Evolutionary conservation across 1,140 invertebrate genomes (phyloP).

Genomic region (Drosophila lacertosa): DNA sequence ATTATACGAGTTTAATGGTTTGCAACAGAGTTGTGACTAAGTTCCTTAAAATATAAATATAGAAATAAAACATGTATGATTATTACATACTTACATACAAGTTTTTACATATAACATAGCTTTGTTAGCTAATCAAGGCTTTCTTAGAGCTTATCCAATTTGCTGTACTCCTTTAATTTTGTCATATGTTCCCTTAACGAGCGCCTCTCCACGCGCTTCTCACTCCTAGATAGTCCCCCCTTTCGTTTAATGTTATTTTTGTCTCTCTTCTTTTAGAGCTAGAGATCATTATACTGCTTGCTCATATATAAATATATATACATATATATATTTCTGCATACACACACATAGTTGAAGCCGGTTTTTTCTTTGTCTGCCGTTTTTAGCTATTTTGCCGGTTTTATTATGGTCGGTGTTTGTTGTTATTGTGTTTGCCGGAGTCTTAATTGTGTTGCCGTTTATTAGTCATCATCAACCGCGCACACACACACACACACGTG

Average conservation of each 20-base stretch:
- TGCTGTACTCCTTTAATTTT: no score
- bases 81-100: no score
- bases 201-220: slow-evolving; percentile 19
- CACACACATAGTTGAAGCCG: slow-evolving; percentile 55
- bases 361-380: slow-evolving; percentile 75
- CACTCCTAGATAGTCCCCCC: slow-evolving; percentile 2
- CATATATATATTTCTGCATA: slow-evolving; percentile 5
- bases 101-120: no score
- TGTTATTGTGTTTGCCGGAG: slow-evolving; percentile 37
- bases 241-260: background rate
- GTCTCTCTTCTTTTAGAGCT: slow-evolving; percentile 2
- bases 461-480: slow-evolving; percentile 63
- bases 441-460: slow-evolving; percentile 48
- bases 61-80: no score
- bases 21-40: no score
- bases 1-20: no score
- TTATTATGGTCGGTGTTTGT: slow-evolving; percentile 46
- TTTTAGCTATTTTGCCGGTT: slow-evolving; percentile 73
- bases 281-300: slow-evolving; percentile 11
- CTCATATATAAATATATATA: background rate
- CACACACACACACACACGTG: no score
- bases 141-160: no score
- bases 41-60: no score
- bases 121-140: no score
- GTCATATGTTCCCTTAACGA: no score